phyloP scores from a whole-genome alignment of 1,140 invertebrate species.

The Goniozus legneri region DNA sequence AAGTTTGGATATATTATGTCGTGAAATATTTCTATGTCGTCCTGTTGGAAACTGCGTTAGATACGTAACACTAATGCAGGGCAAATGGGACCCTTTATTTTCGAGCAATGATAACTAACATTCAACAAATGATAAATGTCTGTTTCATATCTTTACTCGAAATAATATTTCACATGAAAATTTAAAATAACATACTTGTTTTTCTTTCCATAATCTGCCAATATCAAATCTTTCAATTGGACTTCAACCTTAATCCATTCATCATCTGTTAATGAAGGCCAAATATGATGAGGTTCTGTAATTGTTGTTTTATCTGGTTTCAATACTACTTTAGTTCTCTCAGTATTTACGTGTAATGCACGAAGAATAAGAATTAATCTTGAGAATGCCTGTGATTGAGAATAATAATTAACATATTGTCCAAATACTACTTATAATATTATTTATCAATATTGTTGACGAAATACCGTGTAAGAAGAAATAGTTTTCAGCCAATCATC shows the following conservation, averaged over 20 bases:
- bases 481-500: constrained; percentile 99
- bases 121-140: too few species aligned
- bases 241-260: constrained; percentile 99
- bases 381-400: constrained; percentile 92
- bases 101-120: constrained; percentile 12
- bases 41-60: constrained; percentile 21
- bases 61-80: constrained; percentile 7
- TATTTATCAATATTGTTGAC: constrained; percentile 23
- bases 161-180: too few species aligned
- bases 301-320: constrained; percentile 99
- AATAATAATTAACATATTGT: too few species aligned
- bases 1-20: too few species aligned
- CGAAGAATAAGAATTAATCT: constrained; percentile 94
- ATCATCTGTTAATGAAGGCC: constrained; percentile 95
- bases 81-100: constrained; percentile 16
- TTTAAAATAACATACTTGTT: constrained; percentile 87
- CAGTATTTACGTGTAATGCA: constrained; percentile 98
- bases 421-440: too few species aligned
- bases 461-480: constrained; percentile 79
- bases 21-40: constrained; percentile 10
- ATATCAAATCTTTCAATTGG: constrained; percentile 95
- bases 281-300: constrained; percentile 98
- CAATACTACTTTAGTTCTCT: constrained; percentile 95
- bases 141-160: too few species aligned
- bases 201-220: constrained; percentile 99